Conservation (phyloP, 2,888 invertebrate species). For the Drosophila greeni region DNA sequence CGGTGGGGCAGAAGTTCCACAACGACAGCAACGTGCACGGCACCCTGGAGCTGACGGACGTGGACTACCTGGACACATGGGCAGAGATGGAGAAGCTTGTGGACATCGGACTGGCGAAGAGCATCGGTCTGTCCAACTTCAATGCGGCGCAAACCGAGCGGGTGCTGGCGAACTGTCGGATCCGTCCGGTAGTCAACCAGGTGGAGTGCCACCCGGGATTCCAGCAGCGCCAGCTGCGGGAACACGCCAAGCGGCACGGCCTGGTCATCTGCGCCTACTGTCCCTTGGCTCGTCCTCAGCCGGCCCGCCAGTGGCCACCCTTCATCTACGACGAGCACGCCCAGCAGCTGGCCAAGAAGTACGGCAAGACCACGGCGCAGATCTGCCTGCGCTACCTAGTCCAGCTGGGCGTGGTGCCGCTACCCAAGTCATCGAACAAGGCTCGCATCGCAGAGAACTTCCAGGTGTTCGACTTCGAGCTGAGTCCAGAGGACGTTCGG, state of each 20-base stretch:
- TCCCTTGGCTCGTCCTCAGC: constrained; percentile 84
- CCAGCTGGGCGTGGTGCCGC: constrained; percentile 80
- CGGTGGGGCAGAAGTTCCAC: constrained; percentile 83
- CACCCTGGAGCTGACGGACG: constrained; percentile 68
- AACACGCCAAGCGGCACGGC: constrained; percentile 83
- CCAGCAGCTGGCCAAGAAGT: constrained; percentile 81
- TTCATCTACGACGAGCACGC: constrained; percentile 78
- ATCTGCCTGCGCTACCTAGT: constrained; percentile 82
- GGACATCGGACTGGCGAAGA: constrained; percentile 70
- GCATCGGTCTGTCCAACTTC: constrained; percentile 77
- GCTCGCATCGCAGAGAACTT: constrained; percentile 81
- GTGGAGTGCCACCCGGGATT: constrained; percentile 78
- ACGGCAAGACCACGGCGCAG: constrained; percentile 83
- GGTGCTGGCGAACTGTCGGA: constrained; percentile 71
- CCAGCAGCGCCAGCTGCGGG: constrained; percentile 81
- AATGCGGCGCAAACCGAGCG: constrained; percentile 76
- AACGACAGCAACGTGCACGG: constrained; percentile 79
- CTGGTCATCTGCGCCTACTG: constrained; percentile 86
- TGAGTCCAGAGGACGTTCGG: constrained; percentile 80
- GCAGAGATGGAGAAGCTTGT: constrained; percentile 76
- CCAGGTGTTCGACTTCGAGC: constrained; percentile 81
- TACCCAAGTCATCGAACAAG: constrained; percentile 81
- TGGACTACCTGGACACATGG: constrained; percentile 78
- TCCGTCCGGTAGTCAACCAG: constrained; percentile 77
- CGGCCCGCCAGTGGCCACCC: constrained; percentile 80